Evolutionary conservation across 2,797 vertebrate species (phyloP), one percentile per base, ranked within the genome.

Genomic region (Anableps anableps): DNA sequence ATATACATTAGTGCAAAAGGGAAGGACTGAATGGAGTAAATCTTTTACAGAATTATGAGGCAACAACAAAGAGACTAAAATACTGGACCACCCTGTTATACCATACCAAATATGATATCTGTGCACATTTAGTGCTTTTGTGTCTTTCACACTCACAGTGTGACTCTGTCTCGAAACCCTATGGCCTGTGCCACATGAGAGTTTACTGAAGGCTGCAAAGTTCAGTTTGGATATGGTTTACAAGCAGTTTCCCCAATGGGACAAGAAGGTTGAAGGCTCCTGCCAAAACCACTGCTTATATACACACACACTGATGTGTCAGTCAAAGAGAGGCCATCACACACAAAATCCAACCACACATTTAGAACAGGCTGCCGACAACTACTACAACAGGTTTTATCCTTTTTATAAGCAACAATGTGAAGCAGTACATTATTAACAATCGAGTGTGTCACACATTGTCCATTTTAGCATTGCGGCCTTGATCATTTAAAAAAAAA

Each of bases 251-350:
- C 79, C 90, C 90, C 64, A 85, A 86, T 86, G 89, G 86, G 83
- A 92, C 91, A 90, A 91, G 80, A 89, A 89, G 92, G 88, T 70
- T 82, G 90, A 90, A 85, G 87, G 83, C 71, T 80, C 88, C 86
- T 92, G 92, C 89, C 91, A 93, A 90, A 83, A 91, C 83, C 85
- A 78, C 81, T 82, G 89, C 88, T 88, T 84, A 86, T 86, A 91
- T 88, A 73, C 66, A 89, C 88, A 88, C 87, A 91, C 84, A 88
- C 71, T 84, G 85, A 92, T 77, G 84, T 93, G 88, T 92, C 88
- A 93, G 91, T 93, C 86, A 88, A 76, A 88, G 48, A 80, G 68
- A 84, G 66, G n/a, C 62, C 43, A 55, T 77, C 60, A 79, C 79
- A 85, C 36, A 85, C 45, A 23, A 13, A 68, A 77, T 80, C 13